Base-by-base conservation (phyloP, 2,888 invertebrate genomes). In the Ichneumoninae sp. region DNA sequence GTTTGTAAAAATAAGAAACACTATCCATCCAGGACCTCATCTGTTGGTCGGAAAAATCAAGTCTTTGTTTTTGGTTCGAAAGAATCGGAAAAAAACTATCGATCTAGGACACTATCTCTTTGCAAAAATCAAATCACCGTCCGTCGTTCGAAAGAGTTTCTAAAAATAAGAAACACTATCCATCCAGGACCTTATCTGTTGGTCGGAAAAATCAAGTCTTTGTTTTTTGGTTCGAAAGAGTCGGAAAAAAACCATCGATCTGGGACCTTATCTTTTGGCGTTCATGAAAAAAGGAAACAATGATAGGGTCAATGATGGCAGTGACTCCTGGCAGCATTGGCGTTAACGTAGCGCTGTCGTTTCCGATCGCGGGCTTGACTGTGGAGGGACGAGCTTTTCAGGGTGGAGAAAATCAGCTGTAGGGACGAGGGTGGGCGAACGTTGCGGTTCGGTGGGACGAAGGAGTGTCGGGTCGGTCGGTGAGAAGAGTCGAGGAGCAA, bases 371-470 rank as follows among this genome's bases (percentile, higher is more conserved):
- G 62, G 75, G 44, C 13, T 4, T 79, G 72, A 84, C n/a, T 54
- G 47, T 70, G 60, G 77, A 76, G 79, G 60, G 72, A 71, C 62
- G 65, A 79, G 72, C 69, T 79, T 75, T 75, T 57, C 75, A 72
- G 77, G 69, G 57, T 75, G 65, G 76, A 69, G 50, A 69, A 65
- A 47, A 71, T 79, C 70, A 71, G 71, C 82, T 72, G 84, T 83
- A 77, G 40, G 47, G 85, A 86, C 79, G 87, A 87, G 86, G 87
- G 90, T 87, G 88, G 89, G 88, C 82, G 91, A 90, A 85, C 89
- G 86, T 89, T 90, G 91, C 91, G 90, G 92, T 91, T 89, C 89
- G 85, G 86, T 88, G 90, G 90, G 90, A 90, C 84, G 90, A 89
- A 87, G 88, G 85, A 89, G 88, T 82, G 84, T 86, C 57, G 80